Evolutionary conservation across 2,888 invertebrate species (phyloP).

Genomic region (Timema podura): DNA sequence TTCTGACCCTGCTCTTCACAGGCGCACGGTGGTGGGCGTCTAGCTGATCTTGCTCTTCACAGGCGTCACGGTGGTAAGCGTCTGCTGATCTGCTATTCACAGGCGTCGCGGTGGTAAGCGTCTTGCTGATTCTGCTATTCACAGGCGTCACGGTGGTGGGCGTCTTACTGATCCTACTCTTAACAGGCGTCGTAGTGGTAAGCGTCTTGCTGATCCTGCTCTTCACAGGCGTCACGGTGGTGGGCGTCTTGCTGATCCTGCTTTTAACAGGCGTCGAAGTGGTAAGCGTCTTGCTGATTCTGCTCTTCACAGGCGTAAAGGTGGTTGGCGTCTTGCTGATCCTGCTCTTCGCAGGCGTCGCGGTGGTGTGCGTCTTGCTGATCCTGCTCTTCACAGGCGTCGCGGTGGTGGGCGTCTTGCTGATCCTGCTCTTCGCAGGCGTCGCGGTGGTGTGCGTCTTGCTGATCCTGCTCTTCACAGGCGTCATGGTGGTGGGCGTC

Average conservation of each 20-base stretch:
- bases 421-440: constrained; percentile 25
- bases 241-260: constrained; percentile 14
- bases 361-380: constrained; percentile 24
- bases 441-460: constrained; percentile 24
- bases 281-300: constrained; percentile 25
- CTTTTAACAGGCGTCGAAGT: constrained; percentile 22
- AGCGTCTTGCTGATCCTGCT: constrained; percentile 25
- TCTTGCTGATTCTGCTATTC: constrained; percentile 23
- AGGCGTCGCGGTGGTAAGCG: constrained; percentile 23
- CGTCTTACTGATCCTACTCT: constrained; percentile 22
- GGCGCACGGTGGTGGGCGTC: constrained; percentile 25
- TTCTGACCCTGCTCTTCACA: constrained; percentile 24
- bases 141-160: constrained; percentile 25
- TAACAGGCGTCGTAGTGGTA: constrained; percentile 23
- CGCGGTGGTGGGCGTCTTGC: too few relatives aligned
- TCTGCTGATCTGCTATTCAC: constrained; percentile 25
- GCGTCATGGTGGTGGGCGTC: constrained; percentile 23
- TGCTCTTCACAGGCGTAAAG: constrained; percentile 23
- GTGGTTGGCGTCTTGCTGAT: constrained; percentile 25
- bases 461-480: constrained; percentile 24
- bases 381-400: constrained; percentile 23
- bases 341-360: constrained; percentile 22
- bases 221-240: constrained; percentile 18
- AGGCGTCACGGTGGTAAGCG: neutral
- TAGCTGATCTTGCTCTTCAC: constrained; percentile 22